These are phyloP conservation scores for Oceanites oceanicus DNA, from an alignment of 2,113 vertebrate genomes.

Conservation along the genomic window DNA sequence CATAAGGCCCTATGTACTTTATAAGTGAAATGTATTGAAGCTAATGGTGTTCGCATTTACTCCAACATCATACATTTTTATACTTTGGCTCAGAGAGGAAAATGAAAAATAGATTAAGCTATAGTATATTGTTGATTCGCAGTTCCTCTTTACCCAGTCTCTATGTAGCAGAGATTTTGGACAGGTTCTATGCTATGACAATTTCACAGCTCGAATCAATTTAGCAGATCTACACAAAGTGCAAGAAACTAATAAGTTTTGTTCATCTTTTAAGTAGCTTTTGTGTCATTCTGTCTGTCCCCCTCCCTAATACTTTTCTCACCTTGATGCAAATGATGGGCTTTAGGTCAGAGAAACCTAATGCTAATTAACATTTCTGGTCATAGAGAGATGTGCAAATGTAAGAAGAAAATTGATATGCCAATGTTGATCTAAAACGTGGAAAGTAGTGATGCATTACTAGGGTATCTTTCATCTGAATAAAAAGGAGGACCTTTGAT, in stretches of 20 bases:
- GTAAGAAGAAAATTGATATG: not conserved
- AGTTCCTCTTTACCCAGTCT: not conserved
- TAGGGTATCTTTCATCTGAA: not conserved
- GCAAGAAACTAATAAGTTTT: slow-evolving; percentile 24
- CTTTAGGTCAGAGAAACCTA: slow-evolving; percentile 2
- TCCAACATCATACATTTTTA: not conserved
- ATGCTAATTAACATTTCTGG: slow-evolving; percentile 57
- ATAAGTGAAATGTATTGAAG: not conserved
- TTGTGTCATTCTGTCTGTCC: not conserved
- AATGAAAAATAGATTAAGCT: not conserved
- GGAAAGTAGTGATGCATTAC: not conserved
- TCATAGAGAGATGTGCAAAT: not conserved
- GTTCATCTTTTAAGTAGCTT: slow-evolving; percentile 13
- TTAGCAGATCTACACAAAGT: slow-evolving; percentile 19
- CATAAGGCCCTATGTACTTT: not conserved
- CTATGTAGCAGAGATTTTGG: not conserved
- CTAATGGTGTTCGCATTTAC: not conserved
- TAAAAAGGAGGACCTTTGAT: not conserved
- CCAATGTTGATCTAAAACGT: not conserved
- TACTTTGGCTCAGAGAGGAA: not conserved
- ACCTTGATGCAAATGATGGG: slow-evolving; percentile 19
- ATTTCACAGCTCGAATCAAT: slow-evolving; percentile 4
- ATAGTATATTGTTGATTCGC: not conserved
- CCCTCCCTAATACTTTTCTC: slow-evolving; percentile 18
- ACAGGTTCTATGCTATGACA: not conserved